A percentile compares a stretch with the other conserved stretches of the same genome.
Evolutionary conservation across 2,113 vertebrate genomes (phyloP).

Genomic region (Passer domesticus): DNA sequence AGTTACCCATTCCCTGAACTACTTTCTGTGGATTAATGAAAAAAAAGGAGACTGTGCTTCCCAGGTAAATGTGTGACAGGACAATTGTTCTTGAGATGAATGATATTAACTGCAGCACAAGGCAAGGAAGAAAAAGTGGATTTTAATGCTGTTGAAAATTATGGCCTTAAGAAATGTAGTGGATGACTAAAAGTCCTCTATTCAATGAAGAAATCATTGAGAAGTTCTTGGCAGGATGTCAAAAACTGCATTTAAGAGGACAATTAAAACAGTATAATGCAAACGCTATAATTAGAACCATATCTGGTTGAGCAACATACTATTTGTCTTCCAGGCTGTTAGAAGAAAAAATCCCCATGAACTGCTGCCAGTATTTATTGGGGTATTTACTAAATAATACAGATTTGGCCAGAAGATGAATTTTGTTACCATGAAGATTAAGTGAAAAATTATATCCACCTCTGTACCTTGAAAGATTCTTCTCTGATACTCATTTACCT

Average conservation of each 20-base stretch:
- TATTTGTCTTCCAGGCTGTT: slow-evolving; percentile 65
- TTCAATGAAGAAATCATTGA: slow-evolving; percentile 75
- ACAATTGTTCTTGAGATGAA: slow-evolving; percentile 49
- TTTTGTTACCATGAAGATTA: slow-evolving; percentile 45
- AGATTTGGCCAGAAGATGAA: slow-evolving; percentile 29
- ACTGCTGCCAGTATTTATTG: slow-evolving; percentile 58
- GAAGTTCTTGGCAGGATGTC: slow-evolving; percentile 73
- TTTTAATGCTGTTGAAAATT: slow-evolving; percentile 70
- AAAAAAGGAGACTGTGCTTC: neutral
- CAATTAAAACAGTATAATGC: slow-evolving; percentile 78
- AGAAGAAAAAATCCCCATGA: slow-evolving; percentile 57
- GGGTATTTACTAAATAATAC: slow-evolving; percentile 40
- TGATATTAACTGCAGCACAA: slow-evolving; percentile 47
- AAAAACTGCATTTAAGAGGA: slow-evolving; percentile 75
- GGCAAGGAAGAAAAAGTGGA: slow-evolving; percentile 33
- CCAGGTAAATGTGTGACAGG: slow-evolving; percentile 36
- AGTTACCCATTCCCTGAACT: neutral
- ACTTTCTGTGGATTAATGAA: neutral
- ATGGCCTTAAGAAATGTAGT: slow-evolving; percentile 63
- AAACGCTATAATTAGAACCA: slow-evolving; percentile 79
- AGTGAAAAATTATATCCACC: slow-evolving; percentile 28
- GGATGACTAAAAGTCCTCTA: slow-evolving; percentile 66
- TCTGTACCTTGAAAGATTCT: slow-evolving; percentile 17
- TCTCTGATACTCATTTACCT: slow-evolving; percentile 15
- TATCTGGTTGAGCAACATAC: slow-evolving; percentile 68